phyloP scores from a whole-genome alignment of 2,888 invertebrate species.

The Parascotia fuliginaria region DNA sequence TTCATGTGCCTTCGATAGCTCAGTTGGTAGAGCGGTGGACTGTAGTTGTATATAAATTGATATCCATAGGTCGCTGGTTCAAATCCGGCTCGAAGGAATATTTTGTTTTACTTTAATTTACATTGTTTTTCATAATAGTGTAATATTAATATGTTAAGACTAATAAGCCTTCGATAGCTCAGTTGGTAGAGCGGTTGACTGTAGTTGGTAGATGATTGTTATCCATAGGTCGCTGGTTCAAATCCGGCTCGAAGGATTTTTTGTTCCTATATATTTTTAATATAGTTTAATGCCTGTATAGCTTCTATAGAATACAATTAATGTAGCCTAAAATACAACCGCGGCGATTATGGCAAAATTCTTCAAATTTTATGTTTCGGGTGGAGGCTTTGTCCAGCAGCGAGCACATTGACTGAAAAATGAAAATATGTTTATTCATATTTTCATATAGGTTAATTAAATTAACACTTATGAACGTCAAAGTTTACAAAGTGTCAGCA shows the following conservation, averaged over 20 bases:
- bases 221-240: conserved; percentile 88
- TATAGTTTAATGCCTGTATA: neutral
- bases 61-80: conserved; percentile 87
- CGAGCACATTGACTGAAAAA: no score
- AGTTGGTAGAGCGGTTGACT: conserved; percentile 86
- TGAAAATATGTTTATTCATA: no score
- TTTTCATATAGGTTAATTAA: no score
- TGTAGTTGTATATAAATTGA: conserved; percentile 65
- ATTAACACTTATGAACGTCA: no score
- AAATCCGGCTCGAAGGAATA: conserved; percentile 87
- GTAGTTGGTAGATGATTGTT: conserved; percentile 62
- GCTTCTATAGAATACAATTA: no score
- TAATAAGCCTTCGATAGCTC: conserved; percentile 81
- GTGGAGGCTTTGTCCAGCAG: no score
- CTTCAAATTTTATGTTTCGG: no score
- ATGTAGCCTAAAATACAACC: no score
- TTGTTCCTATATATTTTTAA: conserved; percentile 38
- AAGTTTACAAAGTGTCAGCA: no score
- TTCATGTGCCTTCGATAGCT: conserved; percentile 78
- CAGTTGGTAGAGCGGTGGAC: conserved; percentile 86
- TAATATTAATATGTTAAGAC: neutral
- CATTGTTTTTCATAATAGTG: neutral
- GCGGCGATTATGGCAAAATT: no score
- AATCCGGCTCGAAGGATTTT: conserved; percentile 87
- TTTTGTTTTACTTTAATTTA: conserved; percentile 2